Base-by-base conservation (phyloP, 2,113 vertebrate species). In the Mystacornis crossleyi region DNA sequence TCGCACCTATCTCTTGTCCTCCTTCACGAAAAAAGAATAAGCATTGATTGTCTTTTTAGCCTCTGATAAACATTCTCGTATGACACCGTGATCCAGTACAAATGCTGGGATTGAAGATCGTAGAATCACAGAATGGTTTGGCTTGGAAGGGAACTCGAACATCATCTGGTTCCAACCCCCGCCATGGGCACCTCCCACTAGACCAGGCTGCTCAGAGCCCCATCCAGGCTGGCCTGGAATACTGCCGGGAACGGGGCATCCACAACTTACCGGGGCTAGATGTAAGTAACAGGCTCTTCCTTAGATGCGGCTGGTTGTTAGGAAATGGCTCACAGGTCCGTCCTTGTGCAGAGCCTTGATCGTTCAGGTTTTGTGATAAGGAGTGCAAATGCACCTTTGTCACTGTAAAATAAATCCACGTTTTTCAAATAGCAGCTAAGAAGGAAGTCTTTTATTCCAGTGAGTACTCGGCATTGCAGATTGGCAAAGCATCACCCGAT, bases 291-390 rank as follows among this genome's bases (percentile, higher is more conserved):
- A 17, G 45, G 15, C 24, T 50, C n/a, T 54, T 61, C 73, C 9
- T 51, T 14, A 29, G 23, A 2, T n/a, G 20, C 20, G 25, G 2
- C 20, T 23, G 9, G 13, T 29, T 31, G 45, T 17, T 55, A 18
- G 55, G 45, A 48, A 20, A 0, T 10, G 3, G 2, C 9, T 24
- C 38, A 28, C 7, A 3, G 17, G 8, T 24, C 31, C 19, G 7
- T 42, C 45, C 50, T 54, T 31, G 34, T 31, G 18, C 47, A 78
- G 45, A n/a, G 12, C 14, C 53, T 31, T 20, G 25, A 10, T 34
- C 3, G 0, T 34, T 60, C 64, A 18, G 18, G 42, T 19, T 51
- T 66, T 60, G 10, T 6, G 1, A 28, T 33, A 21, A 69, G 53
- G n/a, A 90, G 53, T n/a, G 28, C 45, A 70, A 29, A 38, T 40